Evolutionary conservation across 1,140 invertebrate species (phyloP), one percentile per base, ranked within the genome.

Genomic region (Drosophila melanica): DNA sequence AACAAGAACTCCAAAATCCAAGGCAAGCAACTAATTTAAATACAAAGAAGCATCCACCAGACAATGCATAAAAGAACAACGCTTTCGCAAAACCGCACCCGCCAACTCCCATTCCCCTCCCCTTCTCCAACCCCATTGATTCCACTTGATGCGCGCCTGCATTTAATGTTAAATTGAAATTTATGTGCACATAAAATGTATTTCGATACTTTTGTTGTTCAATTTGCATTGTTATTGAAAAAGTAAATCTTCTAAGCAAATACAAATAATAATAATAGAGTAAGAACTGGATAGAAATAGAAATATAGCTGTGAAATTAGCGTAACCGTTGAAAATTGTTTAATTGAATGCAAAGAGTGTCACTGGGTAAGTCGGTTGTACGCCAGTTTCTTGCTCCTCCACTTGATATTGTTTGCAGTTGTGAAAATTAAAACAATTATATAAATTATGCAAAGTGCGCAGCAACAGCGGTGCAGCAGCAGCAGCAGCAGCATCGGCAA

Each of bases 401-500:
- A 67, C 20, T 81, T 81, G 68, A 79, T 86, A 75, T 79, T 79
- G 82, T 82, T 87, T 77, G 76, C 79, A 48, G 76, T 82, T 89
- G 76, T 87, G 84, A 72, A 86, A 87, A 87, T 77, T 77, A 71
- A 89, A 87, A 79, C 84, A 84, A 87, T 87, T 87, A 87, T 74
- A 59, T 77, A 73, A 72, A 87, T 87, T 87, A 89, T 87, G 84
- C 84, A 87, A 87, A 87, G 66, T 79, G 79, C 82, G 79, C 82
- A 89, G 72, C 77, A 78, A 67, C 60, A 68, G 33, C 69, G 27
- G 42, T 63, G 14, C 33, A 39, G 5, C 37, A 59, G 35, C 30
- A 39, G 5, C 37, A 59, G 35, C 30, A 33, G 12, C n/a, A 23
- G 54, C 47, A 35, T n/a, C 20, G 42, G 30, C 30, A 33, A 12